Base-by-base conservation (phyloP, 2,113 vertebrate species). In the Zosterops japonicus region DNA sequence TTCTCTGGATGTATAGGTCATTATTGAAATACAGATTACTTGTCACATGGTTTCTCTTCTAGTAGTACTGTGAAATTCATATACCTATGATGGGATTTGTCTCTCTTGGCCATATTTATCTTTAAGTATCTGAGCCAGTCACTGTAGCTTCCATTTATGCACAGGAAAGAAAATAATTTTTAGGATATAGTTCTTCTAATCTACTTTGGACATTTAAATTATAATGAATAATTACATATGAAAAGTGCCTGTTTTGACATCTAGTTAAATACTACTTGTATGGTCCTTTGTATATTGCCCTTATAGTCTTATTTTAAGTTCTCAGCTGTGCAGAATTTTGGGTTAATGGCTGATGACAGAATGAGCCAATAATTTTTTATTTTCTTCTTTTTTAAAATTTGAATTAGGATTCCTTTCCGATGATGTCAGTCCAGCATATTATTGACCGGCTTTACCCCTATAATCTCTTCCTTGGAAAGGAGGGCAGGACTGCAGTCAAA, bases 381-480 rank as follows among this genome's bases (percentile, higher is more conserved):
- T 50, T 1, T 53, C 33, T 49, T 23, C 23, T 49, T 23, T 56
- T 95, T 83, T 93, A 65, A 89, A 15, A 68, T 94, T 57, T 74
- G 35, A 65, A 95, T 96, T 97, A 99, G 99, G 97, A 99, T 92
- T 90, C 95, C 36, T 99, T 99, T 94, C 99, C 99, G 77, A 98
- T 97, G 98, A 98, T 99, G 98, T 98, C 99, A 84, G 75, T 97
- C 50, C 98, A 99, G 77, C 97, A 98, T 87, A 83, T 98, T 21
- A 74, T 99, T 83, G 98, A 98, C 44, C 98, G 99, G 71, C 98
- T 99, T 87, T 99, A 99, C 95, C 99, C 99, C 2, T 99, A 99
- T 84, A 88, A 96, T 55, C 78, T 98, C 95, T 98, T 99, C 92
- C 93, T 99, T 91, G 98, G 98, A 44, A 98, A 98, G 35, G 99